phyloP scores from a whole-genome alignment of 2,888 invertebrate species.

The Pterostichus madidus region DNA sequence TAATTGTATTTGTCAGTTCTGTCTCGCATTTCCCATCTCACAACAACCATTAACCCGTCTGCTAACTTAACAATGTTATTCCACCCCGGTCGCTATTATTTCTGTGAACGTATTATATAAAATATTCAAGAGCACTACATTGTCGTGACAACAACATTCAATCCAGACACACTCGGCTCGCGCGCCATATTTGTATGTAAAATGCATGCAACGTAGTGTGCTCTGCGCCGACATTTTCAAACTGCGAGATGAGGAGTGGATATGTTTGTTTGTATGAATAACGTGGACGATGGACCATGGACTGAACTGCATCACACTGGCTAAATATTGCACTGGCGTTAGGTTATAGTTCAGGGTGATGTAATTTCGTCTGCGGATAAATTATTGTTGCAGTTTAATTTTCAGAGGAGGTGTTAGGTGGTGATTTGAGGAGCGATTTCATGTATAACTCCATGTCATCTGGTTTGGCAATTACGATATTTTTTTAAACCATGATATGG shows the following conservation, averaged over 20 bases:
- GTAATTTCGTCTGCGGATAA: conserved; percentile 10
- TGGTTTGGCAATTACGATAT: too few species aligned
- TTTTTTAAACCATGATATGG: too few species aligned
- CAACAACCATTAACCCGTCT: conserved; percentile 19
- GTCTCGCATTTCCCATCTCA: not conserved
- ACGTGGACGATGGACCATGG: not conserved
- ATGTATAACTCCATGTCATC: too few species aligned
- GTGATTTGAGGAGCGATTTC: conserved; percentile 11
- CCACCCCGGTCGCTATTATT: conserved; percentile 54
- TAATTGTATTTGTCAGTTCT: not conserved
- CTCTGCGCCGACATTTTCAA: conserved; percentile 25
- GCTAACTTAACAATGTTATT: conserved; percentile 48
- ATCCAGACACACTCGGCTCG: conserved; percentile 51
- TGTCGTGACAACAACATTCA: conserved; percentile 61
- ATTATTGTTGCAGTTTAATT: conserved; percentile 3
- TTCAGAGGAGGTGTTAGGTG: not conserved
- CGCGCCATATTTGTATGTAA: conserved; percentile 58
- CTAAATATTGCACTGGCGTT: conserved; percentile 41
- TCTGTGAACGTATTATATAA: conserved; percentile 56
- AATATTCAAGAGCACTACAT: conserved; percentile 56
- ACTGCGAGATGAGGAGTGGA: not conserved
- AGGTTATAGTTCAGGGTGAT: not conserved
- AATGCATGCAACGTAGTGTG: conserved; percentile 39
- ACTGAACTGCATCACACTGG: conserved; percentile 4
- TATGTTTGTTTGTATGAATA: conserved; percentile 19